These are phyloP conservation scores for Drosophila buzzatii DNA, from an alignment of 2,888 invertebrate genomes.

Conservation along the genomic window DNA sequence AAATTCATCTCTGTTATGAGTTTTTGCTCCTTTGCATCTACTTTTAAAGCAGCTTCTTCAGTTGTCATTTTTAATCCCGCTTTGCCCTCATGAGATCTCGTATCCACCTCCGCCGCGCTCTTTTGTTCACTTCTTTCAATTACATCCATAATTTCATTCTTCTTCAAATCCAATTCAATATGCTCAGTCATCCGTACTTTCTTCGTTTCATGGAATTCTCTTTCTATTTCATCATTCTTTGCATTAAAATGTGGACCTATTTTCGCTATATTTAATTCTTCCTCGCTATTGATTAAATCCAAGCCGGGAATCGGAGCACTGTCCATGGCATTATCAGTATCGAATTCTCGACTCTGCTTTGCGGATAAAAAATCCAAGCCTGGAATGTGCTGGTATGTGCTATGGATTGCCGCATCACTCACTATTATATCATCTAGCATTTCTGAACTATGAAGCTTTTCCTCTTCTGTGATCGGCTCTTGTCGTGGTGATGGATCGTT, in stretches of 20 bases:
- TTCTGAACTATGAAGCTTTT: neutral
- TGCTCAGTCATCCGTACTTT: no score
- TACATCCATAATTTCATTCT: no score
- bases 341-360: neutral
- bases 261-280: neutral
- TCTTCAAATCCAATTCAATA: no score
- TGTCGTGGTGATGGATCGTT: neutral
- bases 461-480: neutral
- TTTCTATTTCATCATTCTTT: neutral
- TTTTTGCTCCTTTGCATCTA: neutral
- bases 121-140: neutral
- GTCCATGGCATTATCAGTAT: neutral
- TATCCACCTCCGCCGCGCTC: neutral
- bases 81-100: neutral
- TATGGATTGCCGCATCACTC: neutral
- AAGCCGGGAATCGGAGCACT: conserved; percentile 20
- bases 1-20: neutral
- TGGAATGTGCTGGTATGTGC: neutral
- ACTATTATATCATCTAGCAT: neutral
- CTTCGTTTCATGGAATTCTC: no score
- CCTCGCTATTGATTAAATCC: conserved; percentile 17
- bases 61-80: neutral
- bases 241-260: neutral
- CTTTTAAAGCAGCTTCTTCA: neutral
- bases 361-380: neutral